Percentiles rank a stretch among this genome's conserved stretches.
Evolutionary conservation across 2,888 invertebrate genomes (phyloP).

Genomic region (Dioctria rufipes): DNA sequence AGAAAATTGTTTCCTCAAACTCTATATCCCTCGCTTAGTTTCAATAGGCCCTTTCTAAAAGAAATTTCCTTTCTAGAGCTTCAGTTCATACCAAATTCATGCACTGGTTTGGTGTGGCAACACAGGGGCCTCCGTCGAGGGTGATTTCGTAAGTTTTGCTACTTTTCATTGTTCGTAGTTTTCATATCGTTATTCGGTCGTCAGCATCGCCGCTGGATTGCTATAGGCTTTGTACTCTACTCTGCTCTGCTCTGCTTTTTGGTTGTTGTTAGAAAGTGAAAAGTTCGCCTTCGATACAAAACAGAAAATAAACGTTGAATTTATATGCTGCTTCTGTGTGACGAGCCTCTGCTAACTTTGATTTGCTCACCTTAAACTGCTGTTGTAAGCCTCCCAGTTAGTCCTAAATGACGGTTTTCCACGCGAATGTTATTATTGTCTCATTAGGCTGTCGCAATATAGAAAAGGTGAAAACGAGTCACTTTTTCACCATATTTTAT

Average conservation of each 20-base stretch:
- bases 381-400: background rate
- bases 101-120: slow-evolving; percentile 37
- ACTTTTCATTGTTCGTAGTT: slow-evolving; percentile 36
- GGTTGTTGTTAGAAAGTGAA: slow-evolving; percentile 36
- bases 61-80: slow-evolving; percentile 50
- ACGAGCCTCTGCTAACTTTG: slow-evolving; percentile 14
- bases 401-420: slow-evolving; percentile 2
- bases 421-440: slow-evolving; percentile 10
- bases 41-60: slow-evolving; percentile 35
- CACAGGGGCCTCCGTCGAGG: slow-evolving; percentile 10
- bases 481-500: slow-evolving; percentile 22
- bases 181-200: no score
- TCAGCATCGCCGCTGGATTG: background rate
- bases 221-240: slow-evolving; percentile 18
- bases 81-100: slow-evolving; percentile 37
- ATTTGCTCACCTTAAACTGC: slow-evolving; percentile 29
- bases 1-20: slow-evolving; percentile 48
- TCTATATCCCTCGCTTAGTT: slow-evolving; percentile 22
- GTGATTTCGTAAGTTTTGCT: slow-evolving; percentile 47
- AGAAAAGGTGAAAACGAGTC: slow-evolving; percentile 41
- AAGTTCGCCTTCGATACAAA: slow-evolving; percentile 30
- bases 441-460: background rate
- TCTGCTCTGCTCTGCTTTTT: no score
- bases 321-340: background rate
- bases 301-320: slow-evolving; percentile 20